These are phyloP conservation scores for Hippopotamus amphibius DNA, from an alignment of 2,113 vertebrate species.

Conservation along the genomic window DNA sequence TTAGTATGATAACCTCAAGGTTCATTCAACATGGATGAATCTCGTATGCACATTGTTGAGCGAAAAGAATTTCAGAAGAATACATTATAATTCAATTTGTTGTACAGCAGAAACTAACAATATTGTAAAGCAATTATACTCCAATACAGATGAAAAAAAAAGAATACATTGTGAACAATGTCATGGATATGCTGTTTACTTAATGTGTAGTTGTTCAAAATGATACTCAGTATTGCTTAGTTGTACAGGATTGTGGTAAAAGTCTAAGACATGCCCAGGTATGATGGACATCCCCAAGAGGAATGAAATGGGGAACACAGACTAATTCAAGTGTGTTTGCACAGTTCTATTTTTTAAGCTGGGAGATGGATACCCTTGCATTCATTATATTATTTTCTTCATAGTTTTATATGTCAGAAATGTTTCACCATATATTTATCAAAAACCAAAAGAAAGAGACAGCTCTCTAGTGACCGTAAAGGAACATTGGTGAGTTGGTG, in stretches of 20 bases:
- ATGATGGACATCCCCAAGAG: background rate
- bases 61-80: background rate
- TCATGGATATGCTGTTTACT: background rate
- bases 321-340: background rate
- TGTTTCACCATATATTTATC: background rate
- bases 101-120: no score
- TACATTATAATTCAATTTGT: no score
- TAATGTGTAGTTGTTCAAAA: background rate
- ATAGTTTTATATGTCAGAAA: background rate
- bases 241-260: background rate
- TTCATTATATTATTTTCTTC: background rate
- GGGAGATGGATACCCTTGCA: background rate
- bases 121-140: no score
- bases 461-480: background rate
- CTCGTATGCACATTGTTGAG: no score
- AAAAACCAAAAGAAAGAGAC: background rate
- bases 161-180: background rate
- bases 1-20: no score
- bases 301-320: background rate
- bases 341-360: background rate
- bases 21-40: no score
- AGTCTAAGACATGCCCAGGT: background rate
- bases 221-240: background rate
- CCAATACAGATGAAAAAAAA: no score
- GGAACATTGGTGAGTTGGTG: background rate